Evolutionary conservation across 2,888 invertebrate genomes (phyloP), one percentile per base, ranked within the genome.

Genomic region (Pasiphila rectangulata): DNA sequence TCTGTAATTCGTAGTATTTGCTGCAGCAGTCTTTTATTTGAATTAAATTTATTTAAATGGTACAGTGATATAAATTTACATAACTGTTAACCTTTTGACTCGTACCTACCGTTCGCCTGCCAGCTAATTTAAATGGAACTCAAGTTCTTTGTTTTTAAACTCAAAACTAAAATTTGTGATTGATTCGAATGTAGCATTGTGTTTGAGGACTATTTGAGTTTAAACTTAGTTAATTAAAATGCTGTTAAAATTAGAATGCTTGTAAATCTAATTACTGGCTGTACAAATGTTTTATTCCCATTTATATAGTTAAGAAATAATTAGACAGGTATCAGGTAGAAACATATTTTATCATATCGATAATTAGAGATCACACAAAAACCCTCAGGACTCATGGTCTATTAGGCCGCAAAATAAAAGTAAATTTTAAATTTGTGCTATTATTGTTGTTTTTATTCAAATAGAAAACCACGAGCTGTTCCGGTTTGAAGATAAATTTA

Each of bases 21-120:
- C 55, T 57, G 55, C 52, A 55, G 54, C 54, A 55, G 57, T 52
- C 49, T 52, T 55, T 50, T 44, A 57, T 57, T 57, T 53, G 36
- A 51, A 57, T 55, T 35, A 19, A 46, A 46, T 45, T 23, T 37
- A 45, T 47, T 44, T 30, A 45, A 32, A 25, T 46, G 24, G 49
- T 56, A 46, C 47, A 45, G 9, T 37, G 34, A 37, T 45, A 40
- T 46, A 45, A 32, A 36, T 49, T 54, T 32, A 44, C 48, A 42
- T 50, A 32, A 49, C 29, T 51, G 46, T 52, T 49, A 35, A 57
- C 52, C 57, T 55, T n/a, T 44, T 57, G 52, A 34, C 55, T 48
- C 38, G 37, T 41, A 35, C 34, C 16, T 44, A 20, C 24, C n/a
- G n/a, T n/a, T n/a, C n/a, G n/a, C n/a, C 23, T 24, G 32, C 16